Conservation (phyloP, 2,113 vertebrate genomes). For the Ammodytes marinus region DNA sequence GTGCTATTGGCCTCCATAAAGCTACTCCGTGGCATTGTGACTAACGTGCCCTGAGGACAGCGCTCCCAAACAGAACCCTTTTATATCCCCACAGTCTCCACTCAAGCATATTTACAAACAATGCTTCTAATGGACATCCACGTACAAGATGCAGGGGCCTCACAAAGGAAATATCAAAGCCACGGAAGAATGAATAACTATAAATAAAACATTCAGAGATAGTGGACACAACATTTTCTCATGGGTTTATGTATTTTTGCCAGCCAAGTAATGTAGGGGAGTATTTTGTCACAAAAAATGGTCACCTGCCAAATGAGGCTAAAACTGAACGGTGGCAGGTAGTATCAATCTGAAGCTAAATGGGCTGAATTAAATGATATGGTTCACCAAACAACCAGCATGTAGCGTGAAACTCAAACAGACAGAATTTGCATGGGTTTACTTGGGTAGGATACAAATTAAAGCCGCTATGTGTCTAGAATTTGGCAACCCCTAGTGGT, state of each 20-base stretch:
- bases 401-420: not conserved
- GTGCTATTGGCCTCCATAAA: slow-evolving; percentile 68
- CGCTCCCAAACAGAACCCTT: slow-evolving; percentile 62
- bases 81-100: slow-evolving; percentile 60
- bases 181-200: slow-evolving; percentile 39
- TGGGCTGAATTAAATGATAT: not conserved
- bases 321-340: not conserved
- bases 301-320: not conserved
- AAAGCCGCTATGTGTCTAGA: not conserved
- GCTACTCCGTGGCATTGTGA: slow-evolving; percentile 67
- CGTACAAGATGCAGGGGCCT: slow-evolving; percentile 40
- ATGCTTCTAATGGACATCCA: slow-evolving; percentile 65
- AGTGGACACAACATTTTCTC: slow-evolving; percentile 25
- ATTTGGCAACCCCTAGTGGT: slow-evolving; percentile 1
- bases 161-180: slow-evolving; percentile 51
- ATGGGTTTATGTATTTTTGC: not conserved
- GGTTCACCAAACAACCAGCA: not conserved
- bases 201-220: slow-evolving; percentile 37
- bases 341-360: not conserved
- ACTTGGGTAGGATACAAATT: not conserved
- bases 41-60: slow-evolving; percentile 64
- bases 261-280: not conserved
- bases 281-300: not conserved
- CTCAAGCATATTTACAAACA: slow-evolving; percentile 73
- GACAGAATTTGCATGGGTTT: not conserved